Conservation (phyloP, 2,113 vertebrate genomes). For the Sitta europaea region DNA sequence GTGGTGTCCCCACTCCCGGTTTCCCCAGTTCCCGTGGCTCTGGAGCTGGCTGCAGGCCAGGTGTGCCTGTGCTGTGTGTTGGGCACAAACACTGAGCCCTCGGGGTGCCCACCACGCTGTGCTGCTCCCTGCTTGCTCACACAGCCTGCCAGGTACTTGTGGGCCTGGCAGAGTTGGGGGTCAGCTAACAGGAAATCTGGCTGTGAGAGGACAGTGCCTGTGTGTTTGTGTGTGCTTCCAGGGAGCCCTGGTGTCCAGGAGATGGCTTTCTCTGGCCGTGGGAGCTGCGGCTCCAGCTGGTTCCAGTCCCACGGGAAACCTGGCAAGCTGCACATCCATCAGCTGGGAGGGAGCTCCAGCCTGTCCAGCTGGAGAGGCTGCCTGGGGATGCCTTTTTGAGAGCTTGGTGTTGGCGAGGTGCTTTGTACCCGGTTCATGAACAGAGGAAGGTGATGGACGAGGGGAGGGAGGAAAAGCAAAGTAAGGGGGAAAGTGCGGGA, state of each 20-base stretch:
- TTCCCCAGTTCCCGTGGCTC: background rate
- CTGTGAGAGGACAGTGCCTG: background rate
- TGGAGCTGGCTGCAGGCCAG: background rate
- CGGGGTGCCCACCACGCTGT: fast-evolving
- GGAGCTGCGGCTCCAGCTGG: background rate
- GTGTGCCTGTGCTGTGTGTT: background rate
- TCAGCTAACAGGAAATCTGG: background rate
- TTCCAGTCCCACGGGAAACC: background rate
- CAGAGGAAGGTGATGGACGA: background rate
- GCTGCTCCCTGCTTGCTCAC: background rate
- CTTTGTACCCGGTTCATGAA: fast-evolving
- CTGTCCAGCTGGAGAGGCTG: background rate
- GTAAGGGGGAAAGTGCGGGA: too few species aligned
- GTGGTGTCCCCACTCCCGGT: background rate
- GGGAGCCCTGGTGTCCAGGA: fast-evolving
- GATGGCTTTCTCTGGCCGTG: background rate
- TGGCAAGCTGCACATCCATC: background rate
- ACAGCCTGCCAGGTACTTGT: background rate
- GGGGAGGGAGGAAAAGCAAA: background rate
- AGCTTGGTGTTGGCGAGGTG: fast-evolving
- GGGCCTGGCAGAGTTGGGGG: fast-evolving
- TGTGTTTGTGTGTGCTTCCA: background rate
- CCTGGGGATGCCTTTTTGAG: background rate
- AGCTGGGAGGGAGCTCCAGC: background rate
- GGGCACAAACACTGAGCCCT: background rate